A percentile compares a stretch with the other conserved stretches of the same genome.
Conservation (phyloP, 2,888 invertebrate species). For the Drosophila gaucha region DNA sequence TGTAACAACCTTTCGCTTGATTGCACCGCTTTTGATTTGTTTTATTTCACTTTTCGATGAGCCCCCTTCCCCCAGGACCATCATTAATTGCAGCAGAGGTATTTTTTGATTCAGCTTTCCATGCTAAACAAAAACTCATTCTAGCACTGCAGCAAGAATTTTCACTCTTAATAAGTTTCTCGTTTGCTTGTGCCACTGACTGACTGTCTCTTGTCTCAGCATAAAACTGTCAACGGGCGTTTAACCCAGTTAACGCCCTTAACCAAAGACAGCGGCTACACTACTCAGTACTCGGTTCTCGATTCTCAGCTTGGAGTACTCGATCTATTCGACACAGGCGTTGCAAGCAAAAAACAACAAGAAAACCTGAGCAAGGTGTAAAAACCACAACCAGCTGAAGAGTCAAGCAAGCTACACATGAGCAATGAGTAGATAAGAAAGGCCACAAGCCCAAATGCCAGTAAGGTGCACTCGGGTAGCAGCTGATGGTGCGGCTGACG, state of each 20-base stretch:
- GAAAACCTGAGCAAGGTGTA: slow-evolving; percentile 60
- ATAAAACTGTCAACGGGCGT: slow-evolving; percentile 75
- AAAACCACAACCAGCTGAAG: slow-evolving; percentile 51
- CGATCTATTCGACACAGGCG: slow-evolving; percentile 55
- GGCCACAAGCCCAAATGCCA: slow-evolving; percentile 52
- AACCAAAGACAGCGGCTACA: slow-evolving; percentile 39
- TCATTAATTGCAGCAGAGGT: slow-evolving; percentile 57
- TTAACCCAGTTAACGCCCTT: slow-evolving; percentile 79
- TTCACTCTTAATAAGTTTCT: slow-evolving; percentile 78
- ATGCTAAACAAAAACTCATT: slow-evolving; percentile 64
- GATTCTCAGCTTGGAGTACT: slow-evolving; percentile 19
- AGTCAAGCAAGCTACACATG: slow-evolving; percentile 37
- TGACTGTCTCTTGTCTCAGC: slow-evolving; percentile 57
- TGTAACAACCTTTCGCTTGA: slow-evolving; percentile 51
- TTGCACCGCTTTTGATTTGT: slow-evolving; percentile 54
- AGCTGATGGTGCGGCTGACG: slow-evolving; percentile 22
- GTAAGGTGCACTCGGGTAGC: slow-evolving; percentile 48
- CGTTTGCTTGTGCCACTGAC: slow-evolving; percentile 74
- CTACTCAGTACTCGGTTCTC: slow-evolving; percentile 20
- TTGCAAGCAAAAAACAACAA: slow-evolving; percentile 20
- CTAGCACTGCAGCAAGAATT: slow-evolving; percentile 58
- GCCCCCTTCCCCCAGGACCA: slow-evolving; percentile 26
- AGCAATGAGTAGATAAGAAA: slow-evolving; percentile 55
- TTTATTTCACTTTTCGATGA: slow-evolving; percentile 67
- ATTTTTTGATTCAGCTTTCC: slow-evolving; percentile 56